Evolutionary conservation across 2,888 invertebrate species (phyloP).

Genomic region (Rhodophaea formosa): DNA sequence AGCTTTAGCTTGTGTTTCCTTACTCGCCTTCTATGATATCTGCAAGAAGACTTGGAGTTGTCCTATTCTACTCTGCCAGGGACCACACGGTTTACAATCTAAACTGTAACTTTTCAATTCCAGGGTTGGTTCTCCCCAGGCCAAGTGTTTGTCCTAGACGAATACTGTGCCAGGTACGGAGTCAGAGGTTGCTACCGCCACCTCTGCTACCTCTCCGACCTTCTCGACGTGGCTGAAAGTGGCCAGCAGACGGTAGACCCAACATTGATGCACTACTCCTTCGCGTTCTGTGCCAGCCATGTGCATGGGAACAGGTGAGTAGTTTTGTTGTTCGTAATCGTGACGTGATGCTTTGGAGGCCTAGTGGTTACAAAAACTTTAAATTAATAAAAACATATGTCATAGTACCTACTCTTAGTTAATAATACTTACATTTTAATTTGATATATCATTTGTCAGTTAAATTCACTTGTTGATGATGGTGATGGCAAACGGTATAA

Average conservation of each 20-base stretch:
- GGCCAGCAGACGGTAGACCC: slow-evolving; percentile 97
- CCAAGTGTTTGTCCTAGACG: slow-evolving; percentile 98
- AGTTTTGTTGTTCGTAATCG: slow-evolving; percentile 7
- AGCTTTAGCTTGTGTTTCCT: too few species aligned
- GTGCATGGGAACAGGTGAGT: slow-evolving; percentile 98
- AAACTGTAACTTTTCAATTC: slow-evolving; percentile 25
- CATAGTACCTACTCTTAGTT: not conserved
- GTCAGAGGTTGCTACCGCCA: slow-evolving; percentile 98
- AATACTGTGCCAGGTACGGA: slow-evolving; percentile 98
- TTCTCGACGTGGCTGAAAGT: slow-evolving; percentile 96
- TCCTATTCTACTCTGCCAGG: too few species aligned
- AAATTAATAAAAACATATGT: not conserved
- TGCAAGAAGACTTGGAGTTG: too few species aligned
- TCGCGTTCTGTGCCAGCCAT: slow-evolving; percentile 99
- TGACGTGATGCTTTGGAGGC: not conserved
- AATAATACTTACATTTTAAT: not conserved
- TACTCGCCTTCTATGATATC: too few species aligned
- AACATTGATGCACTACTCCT: slow-evolving; percentile 98
- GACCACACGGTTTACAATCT: too few species aligned
- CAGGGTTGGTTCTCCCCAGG: slow-evolving; percentile 99
- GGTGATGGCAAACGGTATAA: too few species aligned
- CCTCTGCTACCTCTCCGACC: slow-evolving; percentile 96
- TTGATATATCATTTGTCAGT: not conserved
- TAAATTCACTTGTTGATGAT: too few species aligned
- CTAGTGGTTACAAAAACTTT: not conserved